Evolutionary conservation across 2,113 vertebrate genomes (phyloP).

Genomic region (Seriola quinqueradiata): DNA sequence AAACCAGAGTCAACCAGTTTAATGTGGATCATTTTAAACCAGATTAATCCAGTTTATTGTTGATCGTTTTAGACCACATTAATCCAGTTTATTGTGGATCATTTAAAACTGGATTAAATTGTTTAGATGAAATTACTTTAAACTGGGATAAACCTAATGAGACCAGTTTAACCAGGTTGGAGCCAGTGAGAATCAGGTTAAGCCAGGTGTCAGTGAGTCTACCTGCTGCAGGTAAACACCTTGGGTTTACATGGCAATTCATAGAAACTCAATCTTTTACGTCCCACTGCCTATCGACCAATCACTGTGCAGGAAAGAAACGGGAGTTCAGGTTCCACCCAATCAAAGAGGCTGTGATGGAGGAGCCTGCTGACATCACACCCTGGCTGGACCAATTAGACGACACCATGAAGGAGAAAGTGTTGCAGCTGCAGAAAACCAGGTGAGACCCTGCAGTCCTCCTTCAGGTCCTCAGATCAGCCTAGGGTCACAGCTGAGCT

Average conservation of each 20-base stretch:
- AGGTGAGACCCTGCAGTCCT: slow-evolving; percentile 81
- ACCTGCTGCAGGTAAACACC: neutral
- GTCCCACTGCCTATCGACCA: slow-evolving; percentile 14
- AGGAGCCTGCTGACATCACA: slow-evolving; percentile 95
- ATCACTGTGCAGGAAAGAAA: slow-evolving; percentile 88
- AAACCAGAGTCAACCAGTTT: neutral
- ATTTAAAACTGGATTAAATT: too few species aligned
- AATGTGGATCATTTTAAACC: neutral
- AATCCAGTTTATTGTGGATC: too few species aligned
- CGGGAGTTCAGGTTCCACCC: slow-evolving; percentile 96
- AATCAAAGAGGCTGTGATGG: slow-evolving; percentile 92
- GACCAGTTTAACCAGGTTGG: too few species aligned
- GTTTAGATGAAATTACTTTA: too few species aligned
- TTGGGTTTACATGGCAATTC: neutral
- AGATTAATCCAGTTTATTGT: neutral
- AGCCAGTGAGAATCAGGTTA: too few species aligned
- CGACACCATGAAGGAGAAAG: slow-evolving; percentile 93
- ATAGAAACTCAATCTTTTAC: too few species aligned
- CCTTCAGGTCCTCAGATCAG: neutral
- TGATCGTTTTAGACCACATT: too few species aligned
- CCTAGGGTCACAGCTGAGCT: neutral
- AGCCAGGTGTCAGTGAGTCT: too few species aligned
- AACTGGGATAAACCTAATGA: too few species aligned
- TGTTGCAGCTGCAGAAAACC: slow-evolving; percentile 94
- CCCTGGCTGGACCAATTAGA: slow-evolving; percentile 96